Conservation (phyloP, 1,140 invertebrate genomes). For the Lepidotrigona ventralis region DNA sequence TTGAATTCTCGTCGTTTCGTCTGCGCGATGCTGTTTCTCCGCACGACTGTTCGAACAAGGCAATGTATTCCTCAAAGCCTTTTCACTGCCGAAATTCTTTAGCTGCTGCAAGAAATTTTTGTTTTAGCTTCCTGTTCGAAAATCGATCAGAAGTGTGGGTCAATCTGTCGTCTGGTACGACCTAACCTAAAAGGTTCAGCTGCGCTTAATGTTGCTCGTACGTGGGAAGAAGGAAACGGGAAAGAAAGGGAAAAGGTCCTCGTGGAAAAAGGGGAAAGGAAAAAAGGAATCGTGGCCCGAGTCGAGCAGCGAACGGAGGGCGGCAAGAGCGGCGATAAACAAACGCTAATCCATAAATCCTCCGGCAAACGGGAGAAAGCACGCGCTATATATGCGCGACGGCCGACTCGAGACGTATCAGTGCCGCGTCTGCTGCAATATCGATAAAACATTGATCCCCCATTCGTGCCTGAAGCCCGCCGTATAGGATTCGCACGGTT, state of each 20-base stretch:
- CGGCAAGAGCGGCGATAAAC: slow-evolving; percentile 66
- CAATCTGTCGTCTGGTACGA: too few relatives aligned
- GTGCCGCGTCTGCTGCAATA: slow-evolving; percentile 70
- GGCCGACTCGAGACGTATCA: slow-evolving; percentile 66
- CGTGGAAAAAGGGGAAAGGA: neutral
- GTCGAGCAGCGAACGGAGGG: slow-evolving; percentile 37
- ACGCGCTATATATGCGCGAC: slow-evolving; percentile 66
- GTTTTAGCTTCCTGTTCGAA: too few relatives aligned
- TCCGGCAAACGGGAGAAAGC: slow-evolving; percentile 67
- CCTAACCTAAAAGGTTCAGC: too few relatives aligned
- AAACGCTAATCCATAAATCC: slow-evolving; percentile 74
- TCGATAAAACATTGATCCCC: slow-evolving; percentile 76
- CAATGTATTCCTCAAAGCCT: too few relatives aligned
- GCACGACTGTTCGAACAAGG: neutral
- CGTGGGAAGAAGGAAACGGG: neutral
- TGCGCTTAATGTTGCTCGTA: neutral
- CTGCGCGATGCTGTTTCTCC: too few relatives aligned
- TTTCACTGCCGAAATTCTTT: too few relatives aligned
- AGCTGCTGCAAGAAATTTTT: too few relatives aligned
- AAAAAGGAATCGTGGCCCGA: neutral
- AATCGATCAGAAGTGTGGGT: too few relatives aligned
- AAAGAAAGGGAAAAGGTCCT: neutral
- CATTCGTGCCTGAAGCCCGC: slow-evolving; percentile 70
- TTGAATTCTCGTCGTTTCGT: neutral
- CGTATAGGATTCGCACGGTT: slow-evolving; percentile 70